These are phyloP conservation scores for Ericerus pela DNA, from an alignment of 1,140 invertebrate species.

Conservation along the genomic window DNA sequence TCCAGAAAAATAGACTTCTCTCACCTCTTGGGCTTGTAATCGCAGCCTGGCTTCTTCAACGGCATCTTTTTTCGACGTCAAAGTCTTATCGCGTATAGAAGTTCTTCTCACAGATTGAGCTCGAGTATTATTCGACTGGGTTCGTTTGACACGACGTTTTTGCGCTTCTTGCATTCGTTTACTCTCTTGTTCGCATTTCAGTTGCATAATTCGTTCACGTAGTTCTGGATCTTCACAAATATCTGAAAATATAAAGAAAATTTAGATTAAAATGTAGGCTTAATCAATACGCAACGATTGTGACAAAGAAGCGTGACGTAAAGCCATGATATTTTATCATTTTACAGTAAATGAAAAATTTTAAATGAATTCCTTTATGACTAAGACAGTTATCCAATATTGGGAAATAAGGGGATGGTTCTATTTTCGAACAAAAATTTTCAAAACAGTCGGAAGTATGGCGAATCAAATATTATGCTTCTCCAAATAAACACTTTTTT, in stretches of 20 bases:
- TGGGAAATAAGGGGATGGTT: no score
- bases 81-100: slow-evolving; percentile 82
- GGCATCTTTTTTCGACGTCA: slow-evolving; percentile 88
- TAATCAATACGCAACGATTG: not conserved
- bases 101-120: slow-evolving; percentile 84
- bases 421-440: no score
- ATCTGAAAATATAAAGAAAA: slow-evolving; percentile 39
- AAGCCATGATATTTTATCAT: no score
- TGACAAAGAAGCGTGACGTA: not conserved
- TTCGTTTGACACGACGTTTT: slow-evolving; percentile 37
- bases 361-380: no score
- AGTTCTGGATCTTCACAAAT: slow-evolving; percentile 92
- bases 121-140: slow-evolving; percentile 35
- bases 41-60: slow-evolving; percentile 72
- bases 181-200: slow-evolving; percentile 78
- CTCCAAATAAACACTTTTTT: no score
- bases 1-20: no score
- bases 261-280: slow-evolving; percentile 12
- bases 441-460: no score
- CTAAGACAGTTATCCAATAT: no score
- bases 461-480: no score
- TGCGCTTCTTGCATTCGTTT: slow-evolving; percentile 48
- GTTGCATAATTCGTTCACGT: slow-evolving; percentile 70
- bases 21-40: slow-evolving; percentile 46
- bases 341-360: no score